These are phyloP conservation scores for Catharus bicknelli DNA, from an alignment of 2,113 vertebrate genomes.

Conservation along the genomic window DNA sequence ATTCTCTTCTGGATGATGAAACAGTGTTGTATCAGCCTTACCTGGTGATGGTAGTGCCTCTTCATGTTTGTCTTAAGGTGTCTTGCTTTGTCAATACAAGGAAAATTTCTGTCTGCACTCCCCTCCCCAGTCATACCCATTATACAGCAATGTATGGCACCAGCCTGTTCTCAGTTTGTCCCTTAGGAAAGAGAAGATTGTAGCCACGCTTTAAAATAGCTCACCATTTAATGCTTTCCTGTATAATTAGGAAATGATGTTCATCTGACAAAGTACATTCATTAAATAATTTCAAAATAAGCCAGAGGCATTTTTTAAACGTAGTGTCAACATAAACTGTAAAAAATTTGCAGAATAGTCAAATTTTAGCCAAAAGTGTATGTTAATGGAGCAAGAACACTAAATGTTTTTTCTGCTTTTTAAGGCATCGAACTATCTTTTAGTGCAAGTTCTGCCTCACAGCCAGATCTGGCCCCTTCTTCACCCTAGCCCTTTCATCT, in stretches of 20 bases:
- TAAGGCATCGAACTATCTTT: constrained; percentile 72
- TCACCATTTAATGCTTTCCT: constrained; percentile 46
- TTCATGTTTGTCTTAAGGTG: not conserved
- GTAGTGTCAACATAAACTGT: constrained; percentile 70
- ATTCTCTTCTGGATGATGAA: not conserved
- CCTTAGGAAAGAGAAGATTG: constrained; percentile 51
- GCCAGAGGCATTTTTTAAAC: constrained; percentile 71
- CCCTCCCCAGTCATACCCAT: not conserved
- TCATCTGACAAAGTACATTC: constrained; percentile 76
- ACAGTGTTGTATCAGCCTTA: fast-evolving
- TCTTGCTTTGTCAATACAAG: not conserved
- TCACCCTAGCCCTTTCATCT: constrained; percentile 95
- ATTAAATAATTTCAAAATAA: constrained; percentile 77
- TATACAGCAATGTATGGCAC: not conserved
- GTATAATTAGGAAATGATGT: constrained; percentile 64
- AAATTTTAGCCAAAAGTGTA: constrained; percentile 59
- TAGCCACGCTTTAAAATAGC: constrained; percentile 35
- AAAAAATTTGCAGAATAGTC: constrained; percentile 66
- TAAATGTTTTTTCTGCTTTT: constrained; percentile 76
- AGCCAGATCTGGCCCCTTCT: constrained; percentile 86
- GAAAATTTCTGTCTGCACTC: not conserved
- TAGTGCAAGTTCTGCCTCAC: constrained; percentile 86
- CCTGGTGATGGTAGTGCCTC: not conserved
- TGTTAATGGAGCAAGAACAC: constrained; percentile 78
- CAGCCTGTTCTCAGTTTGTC: constrained; percentile 11